phyloP scores from a whole-genome alignment of 2,113 vertebrate species.

The Lates calcarifer region DNA sequence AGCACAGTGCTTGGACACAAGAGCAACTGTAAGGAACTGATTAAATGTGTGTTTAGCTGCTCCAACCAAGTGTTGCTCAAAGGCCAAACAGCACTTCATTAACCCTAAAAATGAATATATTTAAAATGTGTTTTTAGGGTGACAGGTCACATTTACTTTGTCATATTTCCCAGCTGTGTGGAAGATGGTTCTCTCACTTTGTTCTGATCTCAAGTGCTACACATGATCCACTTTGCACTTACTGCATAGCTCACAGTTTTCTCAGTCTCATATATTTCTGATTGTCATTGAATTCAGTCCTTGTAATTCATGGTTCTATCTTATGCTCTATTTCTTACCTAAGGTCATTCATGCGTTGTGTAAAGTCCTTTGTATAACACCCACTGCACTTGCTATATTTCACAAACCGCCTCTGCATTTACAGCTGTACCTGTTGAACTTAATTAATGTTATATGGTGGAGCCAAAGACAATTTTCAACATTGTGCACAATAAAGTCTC shows the following conservation, averaged over 20 bases:
- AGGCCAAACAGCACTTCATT: no score
- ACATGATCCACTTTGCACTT: background rate
- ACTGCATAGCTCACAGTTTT: no score
- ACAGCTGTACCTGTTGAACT: background rate
- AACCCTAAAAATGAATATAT: no score
- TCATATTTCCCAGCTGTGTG: no score
- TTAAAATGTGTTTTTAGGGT: no score
- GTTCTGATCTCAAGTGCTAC: background rate
- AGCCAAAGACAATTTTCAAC: background rate
- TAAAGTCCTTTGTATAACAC: background rate
- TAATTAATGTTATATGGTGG: background rate
- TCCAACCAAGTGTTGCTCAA: no score
- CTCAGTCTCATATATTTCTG: background rate
- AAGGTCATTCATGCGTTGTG: background rate
- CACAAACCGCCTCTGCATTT: background rate
- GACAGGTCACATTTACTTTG: no score
- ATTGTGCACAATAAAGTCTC: background rate
- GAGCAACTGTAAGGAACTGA: background rate
- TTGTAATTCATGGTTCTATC: background rate
- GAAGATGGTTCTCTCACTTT: no score
- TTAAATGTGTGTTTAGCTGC: background rate
- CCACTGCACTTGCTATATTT: background rate
- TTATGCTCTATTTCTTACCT: background rate
- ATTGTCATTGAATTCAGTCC: background rate
- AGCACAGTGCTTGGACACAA: no score